Conservation (phyloP, 2,888 invertebrate species). For the Drosophila putrida region DNA sequence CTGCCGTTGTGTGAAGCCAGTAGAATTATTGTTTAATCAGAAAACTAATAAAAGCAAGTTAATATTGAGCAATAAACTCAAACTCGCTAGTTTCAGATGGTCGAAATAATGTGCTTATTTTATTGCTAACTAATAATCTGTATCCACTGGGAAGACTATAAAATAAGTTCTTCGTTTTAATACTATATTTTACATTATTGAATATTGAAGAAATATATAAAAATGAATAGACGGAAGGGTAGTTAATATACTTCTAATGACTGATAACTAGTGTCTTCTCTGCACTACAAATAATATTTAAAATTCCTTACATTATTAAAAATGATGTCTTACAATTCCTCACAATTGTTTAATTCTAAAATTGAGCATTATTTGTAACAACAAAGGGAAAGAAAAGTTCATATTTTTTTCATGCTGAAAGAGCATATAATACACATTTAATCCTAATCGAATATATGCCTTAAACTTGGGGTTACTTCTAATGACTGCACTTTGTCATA, state of each 20-base stretch:
- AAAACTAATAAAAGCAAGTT: neutral
- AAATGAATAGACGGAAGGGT: too few relatives aligned
- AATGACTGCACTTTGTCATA: slow-evolving; percentile 55
- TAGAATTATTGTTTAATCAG: neutral
- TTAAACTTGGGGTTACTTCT: slow-evolving; percentile 6
- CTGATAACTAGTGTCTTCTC: neutral
- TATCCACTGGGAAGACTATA: neutral
- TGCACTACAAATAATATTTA: neutral
- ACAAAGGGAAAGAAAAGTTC: too few relatives aligned
- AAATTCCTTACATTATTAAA: too few relatives aligned
- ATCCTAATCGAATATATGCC: slow-evolving; percentile 7
- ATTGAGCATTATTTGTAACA: too few relatives aligned
- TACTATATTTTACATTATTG: too few relatives aligned
- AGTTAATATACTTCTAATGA: too few relatives aligned
- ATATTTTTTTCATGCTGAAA: too few relatives aligned
- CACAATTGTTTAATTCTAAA: too few relatives aligned
- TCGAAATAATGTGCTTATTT: neutral
- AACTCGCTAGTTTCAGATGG: neutral
- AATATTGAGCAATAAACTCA: slow-evolving; percentile 4
- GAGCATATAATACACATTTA: slow-evolving; percentile 11
- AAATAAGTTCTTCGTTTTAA: too few relatives aligned
- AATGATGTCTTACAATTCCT: too few relatives aligned
- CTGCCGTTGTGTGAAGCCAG: neutral
- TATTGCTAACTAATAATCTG: neutral
- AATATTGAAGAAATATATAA: too few relatives aligned